Conservation (phyloP, 92 coral and sea anemone genomes). For the Epizoanthus stellaris region DNA sequence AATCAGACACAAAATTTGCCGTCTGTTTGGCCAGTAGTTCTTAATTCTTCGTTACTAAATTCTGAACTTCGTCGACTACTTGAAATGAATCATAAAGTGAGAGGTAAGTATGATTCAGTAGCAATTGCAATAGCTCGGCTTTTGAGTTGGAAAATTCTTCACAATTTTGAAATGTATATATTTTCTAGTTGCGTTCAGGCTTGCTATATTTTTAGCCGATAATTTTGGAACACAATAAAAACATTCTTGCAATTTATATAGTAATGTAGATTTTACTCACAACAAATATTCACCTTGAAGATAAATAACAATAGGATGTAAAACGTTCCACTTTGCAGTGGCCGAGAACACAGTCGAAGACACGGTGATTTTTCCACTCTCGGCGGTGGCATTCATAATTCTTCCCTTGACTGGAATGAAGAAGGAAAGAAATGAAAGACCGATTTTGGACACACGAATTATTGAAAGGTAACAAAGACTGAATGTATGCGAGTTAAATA, state of each 20-base stretch:
- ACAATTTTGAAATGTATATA: neutral
- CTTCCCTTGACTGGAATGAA: constrained; percentile 63
- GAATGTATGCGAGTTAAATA: neutral
- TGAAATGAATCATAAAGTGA: constrained; percentile 71
- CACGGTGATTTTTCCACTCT: constrained; percentile 87
- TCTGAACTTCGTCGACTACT: constrained; percentile 79
- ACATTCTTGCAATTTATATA: neutral
- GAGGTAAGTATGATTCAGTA: constrained; percentile 59
- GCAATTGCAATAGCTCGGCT: neutral
- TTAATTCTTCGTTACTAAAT: constrained; percentile 73
- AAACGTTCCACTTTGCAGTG: constrained; percentile 53
- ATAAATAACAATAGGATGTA: neutral
- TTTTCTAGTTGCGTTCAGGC: neutral
- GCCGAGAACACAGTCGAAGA: constrained; percentile 85
- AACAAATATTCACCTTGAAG: neutral
- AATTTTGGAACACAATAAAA: neutral
- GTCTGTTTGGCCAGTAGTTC: constrained; percentile 80
- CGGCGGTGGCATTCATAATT: constrained; percentile 93
- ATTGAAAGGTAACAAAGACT: constrained; percentile 72
- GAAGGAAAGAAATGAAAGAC: constrained; percentile 24
- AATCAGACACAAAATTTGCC: neutral
- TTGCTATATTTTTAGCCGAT: too few relatives aligned
- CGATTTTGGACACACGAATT: constrained; percentile 50
- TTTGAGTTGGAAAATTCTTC: neutral
- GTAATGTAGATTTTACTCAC: neutral